Evolutionary conservation across 2,888 invertebrate genomes (phyloP).

Genomic region (Gisinianus flammeolus): DNA sequence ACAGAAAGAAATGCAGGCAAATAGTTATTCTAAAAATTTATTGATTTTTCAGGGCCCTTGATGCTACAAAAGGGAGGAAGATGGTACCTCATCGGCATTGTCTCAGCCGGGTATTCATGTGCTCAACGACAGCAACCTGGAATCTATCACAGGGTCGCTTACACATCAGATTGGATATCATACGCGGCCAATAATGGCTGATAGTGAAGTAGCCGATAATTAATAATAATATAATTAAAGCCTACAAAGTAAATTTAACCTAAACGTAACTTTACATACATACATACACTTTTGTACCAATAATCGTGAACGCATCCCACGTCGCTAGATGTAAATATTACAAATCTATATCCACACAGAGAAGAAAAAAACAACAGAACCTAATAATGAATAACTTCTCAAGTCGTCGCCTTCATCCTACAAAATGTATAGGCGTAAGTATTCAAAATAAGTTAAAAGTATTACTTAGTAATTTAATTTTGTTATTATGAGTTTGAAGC

Average conservation of each 20-base stretch:
- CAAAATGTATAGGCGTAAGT: too few species aligned
- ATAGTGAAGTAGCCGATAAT: background rate
- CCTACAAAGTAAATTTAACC: background rate
- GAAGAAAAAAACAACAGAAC: background rate
- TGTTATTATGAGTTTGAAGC: too few species aligned
- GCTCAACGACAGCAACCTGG: slow-evolving; percentile 93
- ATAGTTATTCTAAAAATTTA: slow-evolving; percentile 10
- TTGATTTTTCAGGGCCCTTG: slow-evolving; percentile 83
- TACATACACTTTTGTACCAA: background rate
- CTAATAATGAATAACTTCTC: background rate
- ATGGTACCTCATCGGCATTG: slow-evolving; percentile 90
- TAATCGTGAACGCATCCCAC: background rate
- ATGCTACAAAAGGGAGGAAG: slow-evolving; percentile 86
- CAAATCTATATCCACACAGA: background rate
- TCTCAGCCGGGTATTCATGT: slow-evolving; percentile 92
- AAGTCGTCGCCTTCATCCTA: too few species aligned
- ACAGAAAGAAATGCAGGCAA: too few species aligned
- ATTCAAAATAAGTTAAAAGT: too few species aligned
- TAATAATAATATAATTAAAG: background rate
- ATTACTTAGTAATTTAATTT: too few species aligned
- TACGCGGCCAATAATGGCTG: slow-evolving; percentile 66
- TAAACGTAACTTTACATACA: background rate
- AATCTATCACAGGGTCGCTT: slow-evolving; percentile 90
- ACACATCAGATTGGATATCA: slow-evolving; percentile 91
- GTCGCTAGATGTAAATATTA: background rate